A percentile compares a stretch with the other conserved stretches of the same genome.
Conservation (phyloP, 2,888 invertebrate species). For the Trimorus sp. region DNA sequence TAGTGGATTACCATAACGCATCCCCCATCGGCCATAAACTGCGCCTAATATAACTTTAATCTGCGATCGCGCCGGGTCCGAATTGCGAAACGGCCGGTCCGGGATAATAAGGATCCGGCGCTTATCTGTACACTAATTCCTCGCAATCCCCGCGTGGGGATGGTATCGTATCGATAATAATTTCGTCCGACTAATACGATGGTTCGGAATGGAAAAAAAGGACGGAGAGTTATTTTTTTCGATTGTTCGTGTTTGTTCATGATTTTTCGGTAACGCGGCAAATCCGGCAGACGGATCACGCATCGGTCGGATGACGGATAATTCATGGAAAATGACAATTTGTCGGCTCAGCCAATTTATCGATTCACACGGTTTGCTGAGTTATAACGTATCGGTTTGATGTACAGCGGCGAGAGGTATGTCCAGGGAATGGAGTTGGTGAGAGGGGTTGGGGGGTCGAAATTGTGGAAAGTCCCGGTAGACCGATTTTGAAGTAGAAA, state of each 20-base stretch:
- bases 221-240: too few species aligned
- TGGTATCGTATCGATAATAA: constrained; percentile 25
- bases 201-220: too few species aligned
- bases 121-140: constrained; percentile 32
- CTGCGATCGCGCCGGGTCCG: not conserved
- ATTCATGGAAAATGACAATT: constrained; percentile 64
- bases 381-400: constrained; percentile 50
- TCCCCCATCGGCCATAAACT: constrained; percentile 4
- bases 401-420: constrained; percentile 26
- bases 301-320: constrained; percentile 27
- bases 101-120: constrained; percentile 29
- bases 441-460: constrained; percentile 1
- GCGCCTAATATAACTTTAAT: constrained; percentile 23
- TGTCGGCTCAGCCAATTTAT: constrained; percentile 58
- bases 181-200: constrained; percentile 7
- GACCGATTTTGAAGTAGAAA: too few species aligned
- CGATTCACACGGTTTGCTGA: constrained; percentile 44
- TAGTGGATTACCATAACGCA: too few species aligned
- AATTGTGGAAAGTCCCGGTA: too few species aligned
- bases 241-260: too few species aligned
- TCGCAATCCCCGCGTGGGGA: constrained; percentile 7
- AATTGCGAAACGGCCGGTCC: constrained; percentile 23
- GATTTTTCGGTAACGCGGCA: not conserved
- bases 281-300: constrained; percentile 23
- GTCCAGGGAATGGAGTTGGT: constrained; percentile 26